These are phyloP conservation scores for Drosophila anomalata DNA, from an alignment of 2,888 invertebrate genomes.

Conservation along the genomic window DNA sequence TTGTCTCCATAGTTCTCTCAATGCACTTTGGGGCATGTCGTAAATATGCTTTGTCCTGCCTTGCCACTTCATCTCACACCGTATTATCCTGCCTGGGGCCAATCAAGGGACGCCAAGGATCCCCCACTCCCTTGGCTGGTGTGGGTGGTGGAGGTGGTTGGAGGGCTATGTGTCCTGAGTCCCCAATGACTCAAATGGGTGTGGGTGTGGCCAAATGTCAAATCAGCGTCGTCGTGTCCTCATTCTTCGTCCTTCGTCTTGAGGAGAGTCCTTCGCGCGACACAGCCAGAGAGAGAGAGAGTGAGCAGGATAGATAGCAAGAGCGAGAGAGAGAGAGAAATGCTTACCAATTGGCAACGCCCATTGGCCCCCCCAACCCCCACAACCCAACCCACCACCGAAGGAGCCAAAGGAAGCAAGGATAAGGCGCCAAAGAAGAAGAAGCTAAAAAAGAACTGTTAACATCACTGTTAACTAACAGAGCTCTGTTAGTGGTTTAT, in stretches of 20 bases:
- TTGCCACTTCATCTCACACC: neutral
- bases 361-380: constrained; percentile 60
- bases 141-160: neutral
- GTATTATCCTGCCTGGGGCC: constrained; percentile 23
- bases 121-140: constrained; percentile 10
- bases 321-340: constrained; percentile 42
- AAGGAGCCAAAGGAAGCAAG: neutral
- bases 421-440: constrained; percentile 53
- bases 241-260: constrained; percentile 54
- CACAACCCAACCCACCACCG: constrained; percentile 24
- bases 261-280: constrained; percentile 15
- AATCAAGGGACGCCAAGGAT: constrained; percentile 20
- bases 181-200: constrained; percentile 40
- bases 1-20: constrained; percentile 3
- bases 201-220: constrained; percentile 73
- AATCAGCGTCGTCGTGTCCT: constrained; percentile 45
- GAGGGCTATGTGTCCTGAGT: constrained; percentile 16
- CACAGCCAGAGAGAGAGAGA: constrained; percentile 37
- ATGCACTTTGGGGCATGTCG: constrained; percentile 36
- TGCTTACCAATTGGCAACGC: constrained; percentile 67
- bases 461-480: constrained; percentile 45
- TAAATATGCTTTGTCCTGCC: constrained; percentile 22
- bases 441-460: constrained; percentile 42
- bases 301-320: constrained; percentile 38
- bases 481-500: constrained; percentile 51